Conservation (phyloP, 2,113 vertebrate species). For the Ariopsis seemanni region DNA sequence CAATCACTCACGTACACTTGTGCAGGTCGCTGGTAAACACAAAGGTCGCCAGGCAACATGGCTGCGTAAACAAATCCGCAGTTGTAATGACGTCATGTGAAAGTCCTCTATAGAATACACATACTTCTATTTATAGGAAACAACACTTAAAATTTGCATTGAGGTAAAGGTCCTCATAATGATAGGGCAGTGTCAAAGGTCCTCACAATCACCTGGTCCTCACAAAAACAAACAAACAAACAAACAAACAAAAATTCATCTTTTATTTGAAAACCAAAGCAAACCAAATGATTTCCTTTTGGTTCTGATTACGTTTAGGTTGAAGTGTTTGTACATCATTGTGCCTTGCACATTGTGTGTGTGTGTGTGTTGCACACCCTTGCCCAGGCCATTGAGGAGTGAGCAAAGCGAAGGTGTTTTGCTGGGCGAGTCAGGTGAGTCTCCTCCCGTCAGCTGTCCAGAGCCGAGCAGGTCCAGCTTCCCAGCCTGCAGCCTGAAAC, state of each 20-base stretch:
- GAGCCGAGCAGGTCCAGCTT: slow-evolving; percentile 84
- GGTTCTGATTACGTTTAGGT: background rate
- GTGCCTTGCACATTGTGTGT: background rate
- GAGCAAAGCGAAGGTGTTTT: slow-evolving; percentile 81
- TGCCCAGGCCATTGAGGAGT: slow-evolving; percentile 88
- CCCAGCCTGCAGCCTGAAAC: slow-evolving; percentile 87
- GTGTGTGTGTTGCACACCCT: slow-evolving; percentile 75
- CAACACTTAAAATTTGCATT: background rate
- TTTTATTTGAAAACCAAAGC: background rate
- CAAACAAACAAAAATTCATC: no score
- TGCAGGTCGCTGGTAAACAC: no score
- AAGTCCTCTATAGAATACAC: no score
- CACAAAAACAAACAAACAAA: no score
- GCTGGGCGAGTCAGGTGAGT: slow-evolving; percentile 72
- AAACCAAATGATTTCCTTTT: background rate
- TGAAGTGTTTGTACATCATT: background rate
- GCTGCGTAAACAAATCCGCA: no score
- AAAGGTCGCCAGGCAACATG: no score
- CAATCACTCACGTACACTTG: no score
- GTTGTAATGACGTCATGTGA: no score
- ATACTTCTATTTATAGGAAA: background rate
- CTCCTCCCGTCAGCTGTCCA: slow-evolving; percentile 65
- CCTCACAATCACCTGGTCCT: background rate
- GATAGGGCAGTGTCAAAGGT: background rate
- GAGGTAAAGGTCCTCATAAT: background rate